Evolutionary conservation across 2,113 vertebrate species (phyloP).

Genomic region (Archilochus colubris): DNA sequence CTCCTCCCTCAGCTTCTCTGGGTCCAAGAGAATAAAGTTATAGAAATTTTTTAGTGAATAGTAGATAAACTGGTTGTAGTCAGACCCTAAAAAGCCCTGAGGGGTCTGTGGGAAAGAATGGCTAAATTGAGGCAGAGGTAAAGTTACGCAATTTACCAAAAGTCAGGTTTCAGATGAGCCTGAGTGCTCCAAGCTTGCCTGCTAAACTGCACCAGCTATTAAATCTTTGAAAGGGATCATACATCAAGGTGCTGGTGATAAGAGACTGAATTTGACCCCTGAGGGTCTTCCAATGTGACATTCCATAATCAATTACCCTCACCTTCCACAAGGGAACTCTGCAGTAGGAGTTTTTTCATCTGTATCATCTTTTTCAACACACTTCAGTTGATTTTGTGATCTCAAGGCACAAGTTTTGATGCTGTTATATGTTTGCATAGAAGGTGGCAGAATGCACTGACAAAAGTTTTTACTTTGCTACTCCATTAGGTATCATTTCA

Average conservation of each 20-base stretch:
- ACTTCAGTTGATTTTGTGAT: not conserved
- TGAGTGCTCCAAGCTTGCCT: not conserved
- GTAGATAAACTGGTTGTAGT: not conserved
- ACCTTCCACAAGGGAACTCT: not conserved
- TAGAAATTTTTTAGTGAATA: not conserved
- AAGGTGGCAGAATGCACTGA: not conserved
- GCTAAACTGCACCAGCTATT: slow-evolving; percentile 8
- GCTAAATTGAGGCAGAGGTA: not conserved
- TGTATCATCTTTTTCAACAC: not conserved
- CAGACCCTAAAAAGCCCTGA: not conserved
- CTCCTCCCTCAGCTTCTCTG: not conserved
- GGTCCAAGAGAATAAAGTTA: not conserved
- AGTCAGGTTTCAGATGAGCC: not conserved
- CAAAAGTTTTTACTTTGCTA: not conserved
- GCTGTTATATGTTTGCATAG: not conserved
- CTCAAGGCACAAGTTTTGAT: not conserved
- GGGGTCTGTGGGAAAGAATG: not conserved
- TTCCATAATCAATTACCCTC: not conserved
- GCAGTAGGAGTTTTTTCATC: not conserved
- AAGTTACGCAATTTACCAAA: not conserved
- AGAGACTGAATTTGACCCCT: slow-evolving; percentile 22
- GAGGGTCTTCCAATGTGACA: slow-evolving; percentile 5
- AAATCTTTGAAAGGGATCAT: slow-evolving; percentile 44
- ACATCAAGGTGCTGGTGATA: slow-evolving; percentile 13
- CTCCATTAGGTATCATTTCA: not conserved